Conservation (phyloP, 2,113 vertebrate species). For the Oncorhynchus clarkii region DNA sequence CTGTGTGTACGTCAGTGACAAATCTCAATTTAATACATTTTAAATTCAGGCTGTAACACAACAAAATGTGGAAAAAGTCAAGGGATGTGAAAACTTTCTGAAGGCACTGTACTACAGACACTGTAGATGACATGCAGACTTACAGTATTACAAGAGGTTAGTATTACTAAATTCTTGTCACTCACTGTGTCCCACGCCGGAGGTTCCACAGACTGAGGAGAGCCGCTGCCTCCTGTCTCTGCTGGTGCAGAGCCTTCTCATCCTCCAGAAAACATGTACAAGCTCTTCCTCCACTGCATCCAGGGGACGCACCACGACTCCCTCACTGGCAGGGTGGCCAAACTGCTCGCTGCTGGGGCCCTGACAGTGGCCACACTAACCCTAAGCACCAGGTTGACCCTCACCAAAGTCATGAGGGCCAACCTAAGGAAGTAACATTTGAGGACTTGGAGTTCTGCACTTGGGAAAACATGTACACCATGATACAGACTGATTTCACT, state of each 20-base stretch:
- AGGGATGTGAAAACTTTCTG: no score
- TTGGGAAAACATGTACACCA: not conserved
- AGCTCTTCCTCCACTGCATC: slow-evolving; percentile 82
- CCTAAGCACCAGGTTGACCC: slow-evolving; percentile 79
- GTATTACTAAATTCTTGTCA: not conserved
- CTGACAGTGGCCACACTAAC: slow-evolving; percentile 63
- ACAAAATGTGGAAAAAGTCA: no score
- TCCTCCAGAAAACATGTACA: slow-evolving; percentile 82
- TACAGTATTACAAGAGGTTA: no score
- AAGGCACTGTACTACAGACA: no score
- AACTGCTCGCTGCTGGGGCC: slow-evolving; percentile 55
- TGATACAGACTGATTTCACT: not conserved
- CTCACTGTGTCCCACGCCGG: slow-evolving; percentile 17
- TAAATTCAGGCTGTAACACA: no score
- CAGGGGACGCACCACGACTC: slow-evolving; percentile 54
- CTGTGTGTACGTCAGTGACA: no score
- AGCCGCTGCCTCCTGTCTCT: slow-evolving; percentile 75
- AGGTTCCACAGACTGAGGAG: slow-evolving; percentile 65
- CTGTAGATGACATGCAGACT: no score
- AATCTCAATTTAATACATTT: no score
- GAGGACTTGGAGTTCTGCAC: not conserved
- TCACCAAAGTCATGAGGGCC: slow-evolving; percentile 81
- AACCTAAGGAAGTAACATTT: slow-evolving; percentile 45
- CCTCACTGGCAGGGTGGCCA: slow-evolving; percentile 70
- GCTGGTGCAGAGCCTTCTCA: slow-evolving; percentile 81